phyloP scores from a whole-genome alignment of 2,888 invertebrate species.

The Unio delphinus region DNA sequence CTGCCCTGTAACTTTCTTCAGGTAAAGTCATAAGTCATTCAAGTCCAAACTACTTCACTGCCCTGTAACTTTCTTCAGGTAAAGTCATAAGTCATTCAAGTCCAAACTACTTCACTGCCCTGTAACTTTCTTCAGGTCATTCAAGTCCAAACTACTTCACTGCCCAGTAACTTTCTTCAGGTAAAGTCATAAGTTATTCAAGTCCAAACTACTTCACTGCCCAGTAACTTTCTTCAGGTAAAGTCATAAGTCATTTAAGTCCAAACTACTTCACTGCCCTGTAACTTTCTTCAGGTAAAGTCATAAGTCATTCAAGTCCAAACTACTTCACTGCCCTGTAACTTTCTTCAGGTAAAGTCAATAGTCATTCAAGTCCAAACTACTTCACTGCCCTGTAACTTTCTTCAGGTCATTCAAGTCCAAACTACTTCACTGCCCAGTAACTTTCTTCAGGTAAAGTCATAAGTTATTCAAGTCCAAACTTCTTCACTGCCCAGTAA shows the following conservation, averaged over 20 bases:
- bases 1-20: conserved; percentile 95
- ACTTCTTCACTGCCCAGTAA: conserved; percentile 83
- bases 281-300: conserved; percentile 79
- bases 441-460: conserved; percentile 83
- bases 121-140: conserved; percentile 75
- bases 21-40: conserved; percentile 29
- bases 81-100: no score
- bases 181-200: conserved; percentile 22
- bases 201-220: conserved; percentile 74
- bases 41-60: no score
- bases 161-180: conserved; percentile 95
- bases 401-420: conserved; percentile 76
- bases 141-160: conserved; percentile 14
- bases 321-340: conserved; percentile 81
- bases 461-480: not conserved
- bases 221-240: conserved; percentile 89
- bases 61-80: no score
- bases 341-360: conserved; percentile 81
- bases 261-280: no score
- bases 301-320: not conserved
- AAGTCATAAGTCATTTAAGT: conserved; percentile 1
- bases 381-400: conserved; percentile 87
- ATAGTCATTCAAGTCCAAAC: not conserved
- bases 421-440: conserved; percentile 79
- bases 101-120: no score